Evolutionary conservation across 2,113 vertebrate species (phyloP).

Genomic region (Ceyx melanurus): DNA sequence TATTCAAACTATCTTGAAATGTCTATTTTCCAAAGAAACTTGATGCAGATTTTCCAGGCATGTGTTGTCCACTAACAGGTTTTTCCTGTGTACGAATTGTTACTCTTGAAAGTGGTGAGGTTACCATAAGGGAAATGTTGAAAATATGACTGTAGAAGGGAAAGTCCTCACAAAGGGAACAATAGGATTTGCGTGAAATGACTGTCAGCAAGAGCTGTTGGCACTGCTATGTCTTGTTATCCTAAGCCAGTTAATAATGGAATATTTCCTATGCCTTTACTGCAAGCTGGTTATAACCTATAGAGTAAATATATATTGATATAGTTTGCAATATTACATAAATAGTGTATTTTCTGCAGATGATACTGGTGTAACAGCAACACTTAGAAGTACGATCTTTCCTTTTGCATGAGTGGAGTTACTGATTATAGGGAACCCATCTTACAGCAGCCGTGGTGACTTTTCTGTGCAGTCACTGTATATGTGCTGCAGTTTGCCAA

Average conservation of each 20-base stretch:
- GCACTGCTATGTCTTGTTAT: neutral
- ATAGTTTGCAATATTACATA: neutral
- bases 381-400: slow-evolving; percentile 6
- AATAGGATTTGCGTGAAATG: neutral
- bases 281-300: neutral
- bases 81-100: neutral
- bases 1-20: neutral
- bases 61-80: neutral
- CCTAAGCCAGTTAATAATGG: neutral
- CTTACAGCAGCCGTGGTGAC: slow-evolving; percentile 2
- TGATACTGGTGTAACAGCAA: neutral
- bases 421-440: slow-evolving; percentile 5
- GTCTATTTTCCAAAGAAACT: neutral
- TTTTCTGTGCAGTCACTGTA: slow-evolving; percentile 36
- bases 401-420: slow-evolving; percentile 14
- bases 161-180: neutral
- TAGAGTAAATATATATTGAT: neutral
- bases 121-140: neutral
- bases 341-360: neutral
- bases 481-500: slow-evolving; percentile 44
- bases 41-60: neutral
- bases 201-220: neutral
- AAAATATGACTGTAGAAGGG: neutral
- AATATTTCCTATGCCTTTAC: neutral
- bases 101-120: neutral